A percentile compares a stretch with the other conserved stretches of the same genome.
These are phyloP conservation scores for Papilio elwesi DNA, from an alignment of 2,888 invertebrate genomes.

Conservation along the genomic window DNA sequence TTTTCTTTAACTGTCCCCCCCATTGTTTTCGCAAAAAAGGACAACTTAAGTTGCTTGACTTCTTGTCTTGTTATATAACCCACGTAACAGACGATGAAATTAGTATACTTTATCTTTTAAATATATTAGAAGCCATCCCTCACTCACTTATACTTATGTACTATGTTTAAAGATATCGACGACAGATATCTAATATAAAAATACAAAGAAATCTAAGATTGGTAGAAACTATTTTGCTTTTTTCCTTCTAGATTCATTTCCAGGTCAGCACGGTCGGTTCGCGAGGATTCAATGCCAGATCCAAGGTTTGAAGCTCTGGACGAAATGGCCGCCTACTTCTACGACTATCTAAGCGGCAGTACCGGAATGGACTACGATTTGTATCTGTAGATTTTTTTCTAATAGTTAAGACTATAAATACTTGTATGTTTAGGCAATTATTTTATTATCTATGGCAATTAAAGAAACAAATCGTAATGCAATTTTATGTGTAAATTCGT, in stretches of 20 bases:
- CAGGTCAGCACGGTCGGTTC: conserved; percentile 67
- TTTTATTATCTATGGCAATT: conserved; percentile 9
- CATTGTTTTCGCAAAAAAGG: no score
- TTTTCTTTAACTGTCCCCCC: no score
- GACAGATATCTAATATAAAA: no score
- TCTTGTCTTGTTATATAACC: no score
- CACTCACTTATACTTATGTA: no score
- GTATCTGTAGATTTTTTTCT: conserved; percentile 61
- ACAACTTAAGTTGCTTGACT: no score
- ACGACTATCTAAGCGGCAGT: conserved; percentile 86
- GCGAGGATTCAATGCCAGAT: conserved; percentile 68
- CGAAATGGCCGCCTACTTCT: conserved; percentile 84
- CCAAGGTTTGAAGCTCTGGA: conserved; percentile 80
- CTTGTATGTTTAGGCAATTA: neutral
- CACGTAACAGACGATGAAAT: no score
- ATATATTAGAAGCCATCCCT: no score
- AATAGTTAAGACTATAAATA: conserved; percentile 32
- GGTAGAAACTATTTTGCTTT: conserved; percentile 24
- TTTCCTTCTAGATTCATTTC: conserved; percentile 65
- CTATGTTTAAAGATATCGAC: no score
- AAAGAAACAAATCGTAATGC: no score
- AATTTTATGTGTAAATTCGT: no score
- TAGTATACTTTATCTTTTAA: no score
- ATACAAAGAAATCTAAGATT: neutral
- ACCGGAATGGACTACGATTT: conserved; percentile 84